Conservation (phyloP, 2,797 vertebrate species). For the Scolopax rusticola region DNA sequence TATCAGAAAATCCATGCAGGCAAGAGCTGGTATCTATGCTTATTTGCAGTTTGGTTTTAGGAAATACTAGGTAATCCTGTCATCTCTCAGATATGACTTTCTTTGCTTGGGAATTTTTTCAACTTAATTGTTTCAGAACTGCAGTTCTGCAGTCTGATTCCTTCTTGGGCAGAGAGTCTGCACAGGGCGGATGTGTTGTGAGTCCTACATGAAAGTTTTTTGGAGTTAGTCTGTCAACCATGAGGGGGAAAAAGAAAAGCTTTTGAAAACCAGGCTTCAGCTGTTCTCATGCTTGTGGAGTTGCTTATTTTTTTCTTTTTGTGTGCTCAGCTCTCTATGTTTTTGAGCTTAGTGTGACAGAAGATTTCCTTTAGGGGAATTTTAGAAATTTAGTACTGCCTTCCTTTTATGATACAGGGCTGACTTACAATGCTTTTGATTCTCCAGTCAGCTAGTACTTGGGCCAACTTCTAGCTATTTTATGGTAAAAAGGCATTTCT, state of each 20-base stretch:
- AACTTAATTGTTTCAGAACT: background rate
- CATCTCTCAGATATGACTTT: background rate
- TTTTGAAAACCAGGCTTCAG: background rate
- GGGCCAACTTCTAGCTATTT: background rate
- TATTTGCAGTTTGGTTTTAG: background rate
- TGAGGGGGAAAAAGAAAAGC: background rate
- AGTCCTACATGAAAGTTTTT: background rate
- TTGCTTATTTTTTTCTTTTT: background rate
- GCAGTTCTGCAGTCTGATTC: background rate
- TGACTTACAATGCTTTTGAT: background rate
- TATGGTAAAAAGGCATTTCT: conserved; percentile 9
- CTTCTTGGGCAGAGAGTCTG: background rate
- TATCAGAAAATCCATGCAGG: background rate
- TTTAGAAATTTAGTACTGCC: background rate
- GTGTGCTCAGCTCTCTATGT: background rate
- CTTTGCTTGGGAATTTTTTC: background rate
- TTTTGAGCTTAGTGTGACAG: background rate
- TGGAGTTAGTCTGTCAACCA: background rate
- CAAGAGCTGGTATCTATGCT: background rate
- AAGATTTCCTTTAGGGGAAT: background rate
- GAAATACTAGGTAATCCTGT: background rate
- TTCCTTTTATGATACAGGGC: fast-evolving
- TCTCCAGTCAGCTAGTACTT: background rate
- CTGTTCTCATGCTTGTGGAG: fast-evolving
- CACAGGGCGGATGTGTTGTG: background rate